Conservation (phyloP, 2,113 vertebrate genomes). For the Camelus dromedarius region DNA sequence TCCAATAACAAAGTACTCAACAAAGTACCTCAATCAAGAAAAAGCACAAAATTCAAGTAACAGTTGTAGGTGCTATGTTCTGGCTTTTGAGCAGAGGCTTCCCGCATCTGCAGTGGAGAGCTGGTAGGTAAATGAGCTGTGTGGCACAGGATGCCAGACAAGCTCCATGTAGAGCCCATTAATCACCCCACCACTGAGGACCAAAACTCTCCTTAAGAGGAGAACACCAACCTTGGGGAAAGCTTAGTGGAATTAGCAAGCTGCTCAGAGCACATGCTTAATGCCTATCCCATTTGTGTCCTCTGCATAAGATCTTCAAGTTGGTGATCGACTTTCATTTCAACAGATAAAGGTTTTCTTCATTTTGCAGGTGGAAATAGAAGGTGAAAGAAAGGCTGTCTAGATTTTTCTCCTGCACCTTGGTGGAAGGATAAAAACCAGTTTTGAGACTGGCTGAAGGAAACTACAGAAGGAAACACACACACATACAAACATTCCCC, state of each 20-base stretch:
- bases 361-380: conserved; percentile 54
- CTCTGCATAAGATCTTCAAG: background rate
- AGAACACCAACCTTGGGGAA: background rate
- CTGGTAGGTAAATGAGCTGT: background rate
- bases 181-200: background rate
- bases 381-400: conserved; percentile 47
- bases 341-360: conserved; percentile 38
- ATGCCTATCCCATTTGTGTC: background rate
- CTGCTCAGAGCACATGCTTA: background rate
- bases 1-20: conserved; percentile 60
- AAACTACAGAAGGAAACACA: background rate
- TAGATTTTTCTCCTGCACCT: conserved; percentile 51
- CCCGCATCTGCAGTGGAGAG: fast-evolving
- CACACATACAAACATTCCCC: background rate
- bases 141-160: fast-evolving
- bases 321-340: background rate
- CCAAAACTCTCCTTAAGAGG: background rate
- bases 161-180: background rate
- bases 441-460: background rate
- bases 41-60: conserved; percentile 71
- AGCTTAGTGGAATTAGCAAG: background rate
- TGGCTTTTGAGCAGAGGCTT: conserved; percentile 4
- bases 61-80: background rate
- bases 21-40: background rate
- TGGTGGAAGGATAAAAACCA: conserved; percentile 31